These are phyloP conservation scores for Lycocorax pyrrhopterus DNA, from an alignment of 2,113 vertebrate genomes.

Conservation along the genomic window DNA sequence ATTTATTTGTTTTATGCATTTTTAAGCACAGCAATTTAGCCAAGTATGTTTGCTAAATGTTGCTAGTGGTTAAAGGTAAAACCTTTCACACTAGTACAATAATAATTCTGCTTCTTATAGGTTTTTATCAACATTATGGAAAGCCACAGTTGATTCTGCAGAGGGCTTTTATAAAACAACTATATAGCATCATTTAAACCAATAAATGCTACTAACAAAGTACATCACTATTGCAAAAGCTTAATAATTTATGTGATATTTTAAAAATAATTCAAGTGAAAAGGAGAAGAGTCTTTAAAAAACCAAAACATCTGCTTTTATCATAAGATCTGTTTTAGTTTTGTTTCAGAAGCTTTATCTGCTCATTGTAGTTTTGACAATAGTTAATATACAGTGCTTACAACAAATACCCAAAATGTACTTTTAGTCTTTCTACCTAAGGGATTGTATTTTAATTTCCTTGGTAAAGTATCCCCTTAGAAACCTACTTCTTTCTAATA, in stretches of 20 bases:
- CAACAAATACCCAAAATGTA: background rate
- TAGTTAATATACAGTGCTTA: background rate
- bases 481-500: background rate
- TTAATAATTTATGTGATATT: background rate
- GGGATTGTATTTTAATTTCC: background rate
- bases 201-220: background rate
- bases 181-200: background rate
- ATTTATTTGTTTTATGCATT: background rate
- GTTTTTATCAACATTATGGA: background rate
- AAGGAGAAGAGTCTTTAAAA: background rate
- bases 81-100: background rate
- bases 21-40: background rate
- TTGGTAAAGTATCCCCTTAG: background rate
- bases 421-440: background rate
- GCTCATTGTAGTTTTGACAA: background rate
- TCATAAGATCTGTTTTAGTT: background rate
- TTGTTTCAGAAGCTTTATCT: background rate
- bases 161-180: background rate
- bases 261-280: background rate
- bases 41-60: background rate
- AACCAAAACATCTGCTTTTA: background rate
- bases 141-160: background rate
- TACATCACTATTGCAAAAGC: background rate
- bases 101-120: background rate
- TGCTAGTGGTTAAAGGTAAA: background rate